Base-by-base conservation (phyloP, 2,888 invertebrate genomes). In the Amphipyra tragopoginis region DNA sequence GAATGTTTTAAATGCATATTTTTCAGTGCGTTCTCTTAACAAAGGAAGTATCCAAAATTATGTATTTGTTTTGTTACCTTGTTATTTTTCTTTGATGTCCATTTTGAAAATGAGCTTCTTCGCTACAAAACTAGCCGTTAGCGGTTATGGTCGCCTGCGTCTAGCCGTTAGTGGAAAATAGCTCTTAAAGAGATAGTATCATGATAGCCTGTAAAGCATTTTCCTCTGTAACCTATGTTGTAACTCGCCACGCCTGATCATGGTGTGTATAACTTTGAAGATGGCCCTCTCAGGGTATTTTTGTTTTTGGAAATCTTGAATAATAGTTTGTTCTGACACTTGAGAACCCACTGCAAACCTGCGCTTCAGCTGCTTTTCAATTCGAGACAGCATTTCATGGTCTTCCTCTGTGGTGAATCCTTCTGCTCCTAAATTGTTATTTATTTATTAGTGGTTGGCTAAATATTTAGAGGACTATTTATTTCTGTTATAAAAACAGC, bases 391-490 rank as follows among this genome's bases (percentile, higher is more conserved):
- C 89, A 97, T 96, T 85, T 99, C 99, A 82, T 98, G 98, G 89
- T 99, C 99, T 89, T 98, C 98, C 80, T 98, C 97, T 0, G 98
- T 97, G 0, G 99, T 99, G 87, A 99, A 99, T 8, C 99, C 99
- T 95, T 99, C 99, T n/a, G 98, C 98, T 47, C 98, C 98, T 97
- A 81, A 14, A 69, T 75, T 21, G 5, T 33, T 5, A 21, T 52
- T 33, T 5, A n/a, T 15, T 36, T 15, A 11, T 21, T 36, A 55
- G 9, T 13, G 13, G 39, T 39, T 39, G 10, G 36, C 6, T 36
- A 10, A 10, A 36, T 10, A 36, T 36, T 36, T 10, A 36, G 10
- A 36, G 10, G 10, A 11, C 36, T 4, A 36, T 36, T 1, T 13
- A 13, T 2, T 0, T 29, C 29, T 5, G 5, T 21, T 21, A 21